Percentiles rank a stretch among this genome's conserved stretches.
Conservation (phyloP, 2,797 vertebrate species). For the Rhincodon typus region DNA sequence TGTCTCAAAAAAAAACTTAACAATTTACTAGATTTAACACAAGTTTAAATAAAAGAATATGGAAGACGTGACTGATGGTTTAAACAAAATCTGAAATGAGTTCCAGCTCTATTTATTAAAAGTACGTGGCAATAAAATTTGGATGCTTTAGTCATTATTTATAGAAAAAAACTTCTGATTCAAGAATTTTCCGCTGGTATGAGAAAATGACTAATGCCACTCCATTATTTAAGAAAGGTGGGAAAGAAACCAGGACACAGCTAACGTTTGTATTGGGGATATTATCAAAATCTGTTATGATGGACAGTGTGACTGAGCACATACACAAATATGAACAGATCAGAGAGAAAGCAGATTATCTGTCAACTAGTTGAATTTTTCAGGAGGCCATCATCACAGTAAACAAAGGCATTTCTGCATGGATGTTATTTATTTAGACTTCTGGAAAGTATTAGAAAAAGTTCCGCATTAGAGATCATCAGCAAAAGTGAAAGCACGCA, state of each 20-base stretch:
- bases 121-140: background rate
- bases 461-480: background rate
- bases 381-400: background rate
- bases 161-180: background rate
- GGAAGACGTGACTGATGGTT: background rate
- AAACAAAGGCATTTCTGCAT: background rate
- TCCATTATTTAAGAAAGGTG: background rate
- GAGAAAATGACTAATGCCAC: background rate
- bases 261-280: background rate
- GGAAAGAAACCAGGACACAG: background rate
- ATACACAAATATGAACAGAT: background rate
- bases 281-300: background rate
- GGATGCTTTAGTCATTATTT: background rate
- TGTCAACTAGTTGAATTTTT: background rate
- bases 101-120: background rate
- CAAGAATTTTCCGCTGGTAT: background rate
- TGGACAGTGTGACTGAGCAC: background rate
- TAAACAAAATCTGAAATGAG: background rate
- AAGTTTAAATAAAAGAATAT: background rate
- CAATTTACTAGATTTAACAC: background rate
- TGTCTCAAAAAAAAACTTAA: too few relatives aligned
- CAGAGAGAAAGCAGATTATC: background rate
- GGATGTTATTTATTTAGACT: background rate
- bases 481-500: background rate
- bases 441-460: background rate